phyloP scores from a whole-genome alignment of 2,888 invertebrate species.

The Heteromyza rotundicornis region DNA sequence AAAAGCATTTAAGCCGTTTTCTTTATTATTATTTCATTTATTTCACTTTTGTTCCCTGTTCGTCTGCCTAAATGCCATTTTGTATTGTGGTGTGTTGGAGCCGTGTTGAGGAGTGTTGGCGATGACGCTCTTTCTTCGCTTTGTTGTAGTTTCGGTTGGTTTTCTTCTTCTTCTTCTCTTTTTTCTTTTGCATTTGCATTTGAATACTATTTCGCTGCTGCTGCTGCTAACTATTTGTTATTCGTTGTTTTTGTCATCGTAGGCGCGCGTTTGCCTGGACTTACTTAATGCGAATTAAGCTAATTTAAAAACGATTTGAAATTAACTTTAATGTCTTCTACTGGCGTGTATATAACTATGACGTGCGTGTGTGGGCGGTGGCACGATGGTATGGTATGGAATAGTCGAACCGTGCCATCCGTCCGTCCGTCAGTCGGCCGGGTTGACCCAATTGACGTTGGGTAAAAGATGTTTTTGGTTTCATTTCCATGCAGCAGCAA shows the following conservation, averaged over 20 bases:
- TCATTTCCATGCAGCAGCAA: too few relatives aligned
- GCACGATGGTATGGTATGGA: too few relatives aligned
- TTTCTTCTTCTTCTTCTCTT: conserved; percentile 28
- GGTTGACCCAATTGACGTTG: neutral
- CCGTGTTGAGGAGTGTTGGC: conserved; percentile 6
- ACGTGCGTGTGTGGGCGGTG: neutral
- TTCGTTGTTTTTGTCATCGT: neutral
- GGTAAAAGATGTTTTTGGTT: neutral
- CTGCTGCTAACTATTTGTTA: conserved; percentile 20
- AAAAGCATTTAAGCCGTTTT: conserved; percentile 17
- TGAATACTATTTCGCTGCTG: conserved; percentile 24
- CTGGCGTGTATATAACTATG: conserved; percentile 9
- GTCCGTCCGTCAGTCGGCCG: neutral
- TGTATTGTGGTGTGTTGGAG: neutral
- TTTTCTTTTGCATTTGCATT: too few relatives aligned
- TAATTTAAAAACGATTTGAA: conserved; percentile 60
- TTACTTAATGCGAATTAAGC: conserved; percentile 54
- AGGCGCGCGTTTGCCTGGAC: conserved; percentile 17
- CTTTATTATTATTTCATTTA: neutral
- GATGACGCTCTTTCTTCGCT: conserved; percentile 9
- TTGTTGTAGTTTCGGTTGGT: conserved; percentile 36
- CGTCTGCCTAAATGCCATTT: neutral
- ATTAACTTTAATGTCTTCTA: conserved; percentile 53
- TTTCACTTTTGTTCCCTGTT: neutral
- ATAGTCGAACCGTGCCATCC: too few relatives aligned